Percentiles rank a stretch among this genome's conserved stretches.
phyloP scores from a whole-genome alignment of 2,888 invertebrate species.

The Seira sanloemensis region DNA sequence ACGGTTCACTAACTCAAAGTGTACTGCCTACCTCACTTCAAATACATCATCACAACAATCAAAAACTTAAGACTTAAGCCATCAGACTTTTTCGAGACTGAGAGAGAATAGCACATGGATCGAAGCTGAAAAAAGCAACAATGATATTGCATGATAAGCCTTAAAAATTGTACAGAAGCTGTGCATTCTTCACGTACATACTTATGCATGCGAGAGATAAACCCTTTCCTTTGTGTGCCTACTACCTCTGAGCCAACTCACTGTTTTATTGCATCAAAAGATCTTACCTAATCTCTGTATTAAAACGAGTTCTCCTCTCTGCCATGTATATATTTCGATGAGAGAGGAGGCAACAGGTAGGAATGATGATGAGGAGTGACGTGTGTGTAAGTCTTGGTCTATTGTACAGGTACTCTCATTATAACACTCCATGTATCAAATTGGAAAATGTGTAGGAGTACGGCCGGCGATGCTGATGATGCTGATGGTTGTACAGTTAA shows the following conservation, averaged over 20 bases:
- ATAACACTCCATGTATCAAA: neutral
- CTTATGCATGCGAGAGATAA: neutral
- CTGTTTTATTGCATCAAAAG: slow-evolving; percentile 41
- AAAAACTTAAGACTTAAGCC: neutral
- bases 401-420: slow-evolving; percentile 14
- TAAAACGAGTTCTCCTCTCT: neutral
- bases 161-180: neutral
- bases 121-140: slow-evolving; percentile 21
- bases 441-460: slow-evolving; percentile 22
- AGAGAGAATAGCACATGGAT: slow-evolving; percentile 32
- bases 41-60: slow-evolving; percentile 50
- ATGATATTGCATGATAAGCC: slow-evolving; percentile 29
- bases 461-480: slow-evolving; percentile 12
- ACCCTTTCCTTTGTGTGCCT: neutral
- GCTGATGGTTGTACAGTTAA: slow-evolving; percentile 30
- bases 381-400: slow-evolving; percentile 2
- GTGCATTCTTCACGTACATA: neutral
- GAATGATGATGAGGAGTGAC: slow-evolving; percentile 30
- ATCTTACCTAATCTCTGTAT: slow-evolving; percentile 55
- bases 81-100: neutral
- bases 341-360: slow-evolving; percentile 48
- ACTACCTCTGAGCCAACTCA: neutral
- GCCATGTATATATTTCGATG: neutral
- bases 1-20: slow-evolving; percentile 63
- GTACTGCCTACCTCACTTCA: slow-evolving; percentile 60